These are phyloP conservation scores for Nanorana parkeri DNA, from an alignment of 2,113 vertebrate species.

Conservation along the genomic window DNA sequence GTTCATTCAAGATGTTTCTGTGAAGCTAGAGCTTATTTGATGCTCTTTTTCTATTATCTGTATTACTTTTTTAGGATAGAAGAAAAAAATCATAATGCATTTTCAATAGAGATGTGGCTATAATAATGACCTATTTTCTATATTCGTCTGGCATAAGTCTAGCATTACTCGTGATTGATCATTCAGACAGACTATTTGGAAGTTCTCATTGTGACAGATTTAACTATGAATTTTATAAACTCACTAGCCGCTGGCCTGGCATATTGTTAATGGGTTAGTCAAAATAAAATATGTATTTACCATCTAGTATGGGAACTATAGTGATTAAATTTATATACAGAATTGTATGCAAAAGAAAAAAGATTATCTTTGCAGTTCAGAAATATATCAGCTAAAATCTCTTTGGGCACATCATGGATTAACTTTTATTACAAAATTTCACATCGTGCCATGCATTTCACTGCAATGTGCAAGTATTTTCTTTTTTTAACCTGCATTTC, in stretches of 20 bases:
- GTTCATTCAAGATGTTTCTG: slow-evolving; percentile 1
- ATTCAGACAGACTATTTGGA: slow-evolving; percentile 42
- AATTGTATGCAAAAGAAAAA: slow-evolving; percentile 39
- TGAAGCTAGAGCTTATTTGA: slow-evolving; percentile 1
- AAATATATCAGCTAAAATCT: slow-evolving; percentile 44
- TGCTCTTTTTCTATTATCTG: neutral
- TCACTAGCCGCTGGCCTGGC: slow-evolving; percentile 49
- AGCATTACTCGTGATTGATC: slow-evolving; percentile 32
- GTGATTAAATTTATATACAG: slow-evolving; percentile 49
- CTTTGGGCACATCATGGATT: slow-evolving; percentile 42
- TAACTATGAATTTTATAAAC: slow-evolving; percentile 52
- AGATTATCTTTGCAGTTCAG: slow-evolving; percentile 37
- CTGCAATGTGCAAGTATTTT: slow-evolving; percentile 24
- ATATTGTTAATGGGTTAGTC: slow-evolving; percentile 53
- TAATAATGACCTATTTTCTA: slow-evolving; percentile 30
- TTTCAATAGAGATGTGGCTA: slow-evolving; percentile 21
- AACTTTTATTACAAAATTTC: slow-evolving; percentile 32
- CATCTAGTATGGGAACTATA: slow-evolving; percentile 16
- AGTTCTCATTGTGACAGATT: slow-evolving; percentile 46
- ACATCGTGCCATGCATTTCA: slow-evolving; percentile 17
- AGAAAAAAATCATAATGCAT: slow-evolving; percentile 25
- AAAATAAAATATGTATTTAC: slow-evolving; percentile 52
- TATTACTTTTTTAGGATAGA: slow-evolving; percentile 10
- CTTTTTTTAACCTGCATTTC: too few species aligned
- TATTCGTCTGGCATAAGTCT: slow-evolving; percentile 22